Percentiles rank a stretch among this genome's conserved stretches.
These are phyloP conservation scores for Brienomyrus brachyistius DNA, from an alignment of 2,113 vertebrate species.

Conservation along the genomic window DNA sequence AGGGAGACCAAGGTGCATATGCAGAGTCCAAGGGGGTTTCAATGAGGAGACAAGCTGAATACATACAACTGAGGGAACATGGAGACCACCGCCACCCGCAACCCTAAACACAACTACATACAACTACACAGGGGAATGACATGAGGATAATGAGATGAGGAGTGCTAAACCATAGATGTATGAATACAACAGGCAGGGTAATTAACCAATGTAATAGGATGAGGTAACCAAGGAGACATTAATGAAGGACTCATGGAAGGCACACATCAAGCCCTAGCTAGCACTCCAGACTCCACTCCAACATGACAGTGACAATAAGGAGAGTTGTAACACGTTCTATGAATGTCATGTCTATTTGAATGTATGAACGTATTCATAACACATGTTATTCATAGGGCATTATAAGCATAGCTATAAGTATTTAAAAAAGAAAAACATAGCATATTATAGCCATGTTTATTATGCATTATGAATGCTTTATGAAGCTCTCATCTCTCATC, in stretches of 20 bases:
- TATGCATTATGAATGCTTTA: too few relatives aligned
- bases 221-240: not conserved
- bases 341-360: too few relatives aligned
- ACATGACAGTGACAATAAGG: not conserved
- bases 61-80: not conserved
- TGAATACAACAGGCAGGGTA: not conserved
- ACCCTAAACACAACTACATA: not conserved
- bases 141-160: not conserved
- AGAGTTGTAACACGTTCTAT: not conserved
- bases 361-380: too few relatives aligned
- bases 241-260: not conserved
- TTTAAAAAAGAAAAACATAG: too few relatives aligned
- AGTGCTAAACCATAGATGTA: not conserved
- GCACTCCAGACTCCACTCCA: not conserved
- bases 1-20: not conserved
- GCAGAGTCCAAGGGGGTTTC: not conserved
- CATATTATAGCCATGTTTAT: too few relatives aligned
- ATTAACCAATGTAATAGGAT: not conserved
- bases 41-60: not conserved
- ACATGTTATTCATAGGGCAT: too few relatives aligned
- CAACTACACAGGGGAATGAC: not conserved
- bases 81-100: not conserved
- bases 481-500: too few relatives aligned
- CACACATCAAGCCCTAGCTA: not conserved
- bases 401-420: too few relatives aligned